A percentile compares a stretch with the other conserved stretches of the same genome.
Conservation (phyloP, 2,888 invertebrate genomes). For the Drosophila setosimentum region DNA sequence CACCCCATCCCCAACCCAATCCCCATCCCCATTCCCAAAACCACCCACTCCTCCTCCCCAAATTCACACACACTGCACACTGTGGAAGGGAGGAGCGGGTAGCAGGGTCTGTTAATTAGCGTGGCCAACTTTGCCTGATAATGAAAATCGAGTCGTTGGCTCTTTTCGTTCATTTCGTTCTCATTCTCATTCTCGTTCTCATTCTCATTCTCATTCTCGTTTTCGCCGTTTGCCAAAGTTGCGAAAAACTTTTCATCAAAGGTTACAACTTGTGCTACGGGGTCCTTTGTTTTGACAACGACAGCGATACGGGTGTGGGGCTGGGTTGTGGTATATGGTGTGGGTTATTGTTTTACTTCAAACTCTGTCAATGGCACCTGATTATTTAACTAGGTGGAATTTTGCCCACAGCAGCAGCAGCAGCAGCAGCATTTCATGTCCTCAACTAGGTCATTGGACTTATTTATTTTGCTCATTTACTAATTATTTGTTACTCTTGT, state of each 20-base stretch:
- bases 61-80: background rate
- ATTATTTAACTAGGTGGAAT: constrained; percentile 35
- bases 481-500: background rate
- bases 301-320: background rate
- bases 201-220: constrained; percentile 29
- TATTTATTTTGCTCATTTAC: background rate
- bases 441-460: background rate
- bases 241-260: constrained; percentile 77
- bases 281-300: constrained; percentile 30
- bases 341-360: constrained; percentile 3
- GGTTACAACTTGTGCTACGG: constrained; percentile 70
- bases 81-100: background rate
- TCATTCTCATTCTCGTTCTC: constrained; percentile 3
- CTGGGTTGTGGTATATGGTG: background rate
- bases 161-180: constrained; percentile 3
- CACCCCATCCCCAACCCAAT: background rate
- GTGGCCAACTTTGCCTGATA: constrained; percentile 42
- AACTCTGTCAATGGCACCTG: constrained; percentile 41
- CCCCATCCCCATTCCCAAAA: background rate
- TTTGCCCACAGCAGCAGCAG: background rate
- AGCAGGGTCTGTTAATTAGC: constrained; percentile 72
- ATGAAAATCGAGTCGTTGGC: constrained; percentile 38
- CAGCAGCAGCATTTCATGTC: constrained; percentile 12
- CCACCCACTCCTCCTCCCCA: background rate
- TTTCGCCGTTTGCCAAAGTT: constrained; percentile 61